Conservation (phyloP, 2,113 vertebrate species). For the Stigmatopora argus region DNA sequence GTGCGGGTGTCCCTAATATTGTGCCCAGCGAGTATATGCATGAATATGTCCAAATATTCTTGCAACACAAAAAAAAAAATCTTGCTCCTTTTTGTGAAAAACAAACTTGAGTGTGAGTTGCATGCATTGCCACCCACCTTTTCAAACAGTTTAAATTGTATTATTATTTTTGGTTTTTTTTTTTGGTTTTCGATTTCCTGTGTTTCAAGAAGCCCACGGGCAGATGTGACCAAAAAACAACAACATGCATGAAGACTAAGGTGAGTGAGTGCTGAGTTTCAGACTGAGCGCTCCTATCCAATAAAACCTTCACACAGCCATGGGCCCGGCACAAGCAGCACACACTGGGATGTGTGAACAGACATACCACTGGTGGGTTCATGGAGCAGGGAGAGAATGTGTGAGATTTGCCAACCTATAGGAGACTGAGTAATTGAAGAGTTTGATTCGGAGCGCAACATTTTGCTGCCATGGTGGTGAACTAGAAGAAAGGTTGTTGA, state of each 20-base stretch:
- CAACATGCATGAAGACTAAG: conserved; percentile 61
- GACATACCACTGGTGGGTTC: conserved; percentile 76
- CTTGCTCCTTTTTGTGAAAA: conserved; percentile 7
- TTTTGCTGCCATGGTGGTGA: conserved; percentile 99
- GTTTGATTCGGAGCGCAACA: conserved; percentile 99
- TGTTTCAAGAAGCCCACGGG: conserved; percentile 23
- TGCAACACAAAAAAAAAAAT: conserved; percentile 13
- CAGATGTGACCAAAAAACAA: conserved; percentile 40
- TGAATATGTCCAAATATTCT: neutral
- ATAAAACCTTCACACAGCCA: conserved; percentile 34
- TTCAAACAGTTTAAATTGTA: conserved; percentile 9
- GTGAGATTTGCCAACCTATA: conserved; percentile 99
- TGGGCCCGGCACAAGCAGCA: conserved; percentile 49
- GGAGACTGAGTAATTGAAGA: conserved; percentile 99
- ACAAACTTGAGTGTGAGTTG: conserved; percentile 9
- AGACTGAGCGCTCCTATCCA: conserved; percentile 34
- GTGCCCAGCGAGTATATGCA: neutral
- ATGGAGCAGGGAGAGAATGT: conserved; percentile 82
- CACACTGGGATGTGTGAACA: conserved; percentile 64
- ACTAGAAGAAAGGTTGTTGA: conserved; percentile 93
- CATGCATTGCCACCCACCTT: conserved; percentile 35
- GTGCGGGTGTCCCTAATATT: neutral
- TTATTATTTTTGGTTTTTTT: neutral
- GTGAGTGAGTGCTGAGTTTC: conserved; percentile 64
- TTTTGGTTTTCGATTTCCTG: neutral